Evolutionary conservation across 2,888 invertebrate genomes (phyloP).

Genomic region (Drosophila mulleri): DNA sequence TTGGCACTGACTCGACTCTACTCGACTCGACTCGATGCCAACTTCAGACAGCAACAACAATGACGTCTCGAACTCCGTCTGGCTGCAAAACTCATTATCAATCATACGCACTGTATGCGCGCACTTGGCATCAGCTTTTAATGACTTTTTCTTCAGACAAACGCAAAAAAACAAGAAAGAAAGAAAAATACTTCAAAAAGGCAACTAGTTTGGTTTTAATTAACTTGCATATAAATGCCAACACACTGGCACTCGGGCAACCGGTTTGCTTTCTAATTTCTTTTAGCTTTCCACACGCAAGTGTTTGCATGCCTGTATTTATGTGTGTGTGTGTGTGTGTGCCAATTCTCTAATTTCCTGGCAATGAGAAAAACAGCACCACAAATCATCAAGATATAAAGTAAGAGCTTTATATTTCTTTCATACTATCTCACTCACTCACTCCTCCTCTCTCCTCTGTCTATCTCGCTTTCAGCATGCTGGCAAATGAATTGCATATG

Average conservation of each 20-base stretch:
- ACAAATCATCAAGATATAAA: conserved; percentile 67
- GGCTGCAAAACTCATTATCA: conserved; percentile 64
- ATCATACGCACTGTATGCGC: conserved; percentile 70
- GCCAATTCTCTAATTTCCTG: conserved; percentile 69
- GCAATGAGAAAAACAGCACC: conserved; percentile 55
- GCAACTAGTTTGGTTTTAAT: conserved; percentile 78
- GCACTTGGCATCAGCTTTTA: conserved; percentile 61
- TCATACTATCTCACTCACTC: conserved; percentile 4
- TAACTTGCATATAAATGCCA: conserved; percentile 76
- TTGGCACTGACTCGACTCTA: conserved; percentile 6
- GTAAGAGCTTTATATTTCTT: conserved; percentile 23
- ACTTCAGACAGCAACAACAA: not conserved
- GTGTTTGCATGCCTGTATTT: conserved; percentile 8
- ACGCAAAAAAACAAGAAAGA: conserved; percentile 8
- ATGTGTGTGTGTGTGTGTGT: conserved; percentile 38
- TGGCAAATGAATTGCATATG: conserved; percentile 48
- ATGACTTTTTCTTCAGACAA: conserved; percentile 64
- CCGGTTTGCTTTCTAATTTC: conserved; percentile 78
- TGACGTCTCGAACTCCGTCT: not conserved
- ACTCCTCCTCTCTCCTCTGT: not conserved
- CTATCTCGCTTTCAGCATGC: conserved; percentile 30
- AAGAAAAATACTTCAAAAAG: conserved; percentile 35
- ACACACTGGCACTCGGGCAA: conserved; percentile 41
- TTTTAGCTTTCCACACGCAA: conserved; percentile 59
- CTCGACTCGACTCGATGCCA: not conserved